phyloP scores from a whole-genome alignment of 1,140 invertebrate genomes.

The Brachionus rubens region DNA sequence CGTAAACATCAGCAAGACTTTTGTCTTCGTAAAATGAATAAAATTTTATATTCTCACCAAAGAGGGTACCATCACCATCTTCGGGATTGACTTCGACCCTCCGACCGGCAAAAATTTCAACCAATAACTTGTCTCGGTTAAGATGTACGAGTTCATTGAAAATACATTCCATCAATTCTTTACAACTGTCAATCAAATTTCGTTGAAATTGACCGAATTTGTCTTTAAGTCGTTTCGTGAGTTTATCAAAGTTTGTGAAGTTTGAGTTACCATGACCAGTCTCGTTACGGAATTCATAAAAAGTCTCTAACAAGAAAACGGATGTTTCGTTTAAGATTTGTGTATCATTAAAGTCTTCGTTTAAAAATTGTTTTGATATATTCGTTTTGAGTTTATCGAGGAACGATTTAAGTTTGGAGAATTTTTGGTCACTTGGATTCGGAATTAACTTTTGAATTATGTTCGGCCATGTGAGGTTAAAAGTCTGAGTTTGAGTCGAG shows the following conservation, averaged over 20 bases:
- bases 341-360: conserved; percentile 35
- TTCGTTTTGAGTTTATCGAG: not conserved
- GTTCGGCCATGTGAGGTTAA: conserved; percentile 19
- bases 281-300: conserved; percentile 11
- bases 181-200: conserved; percentile 34
- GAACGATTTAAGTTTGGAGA: not conserved
- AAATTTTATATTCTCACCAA: conserved; percentile 40
- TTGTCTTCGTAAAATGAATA: conserved; percentile 34
- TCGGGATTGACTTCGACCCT: conserved; percentile 13
- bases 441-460: not conserved
- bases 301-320: conserved; percentile 10
- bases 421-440: not conserved
- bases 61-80: not conserved
- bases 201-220: conserved; percentile 43
- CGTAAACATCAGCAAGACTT: not conserved
- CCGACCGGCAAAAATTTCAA: not conserved
- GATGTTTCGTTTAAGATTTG: not conserved
- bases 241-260: conserved; percentile 34
- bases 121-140: not conserved
- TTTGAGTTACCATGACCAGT: not conserved
- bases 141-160: conserved; percentile 19
- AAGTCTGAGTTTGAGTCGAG: not conserved
- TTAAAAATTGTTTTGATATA: conserved; percentile 24
- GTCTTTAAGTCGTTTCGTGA: not conserved
- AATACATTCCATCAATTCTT: conserved; percentile 14